Conservation (phyloP, 1,140 invertebrate genomes). For the Lethocerus indicus region DNA sequence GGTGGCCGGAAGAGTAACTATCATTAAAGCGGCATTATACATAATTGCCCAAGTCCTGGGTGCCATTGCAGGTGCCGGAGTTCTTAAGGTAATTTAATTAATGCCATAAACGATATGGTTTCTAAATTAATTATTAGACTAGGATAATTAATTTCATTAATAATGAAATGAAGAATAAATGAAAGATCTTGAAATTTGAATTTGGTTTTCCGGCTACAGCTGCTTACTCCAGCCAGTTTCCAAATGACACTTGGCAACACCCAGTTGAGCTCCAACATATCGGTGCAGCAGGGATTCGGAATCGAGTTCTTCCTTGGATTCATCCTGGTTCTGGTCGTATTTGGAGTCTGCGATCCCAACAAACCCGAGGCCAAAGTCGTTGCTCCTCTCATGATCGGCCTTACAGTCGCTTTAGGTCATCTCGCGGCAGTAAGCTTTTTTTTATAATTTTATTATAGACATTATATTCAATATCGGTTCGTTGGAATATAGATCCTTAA, state of each 20-base stretch:
- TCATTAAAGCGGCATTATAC: slow-evolving; percentile 61
- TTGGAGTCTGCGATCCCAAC: slow-evolving; percentile 62
- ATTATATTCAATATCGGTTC: no score
- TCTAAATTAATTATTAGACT: not conserved
- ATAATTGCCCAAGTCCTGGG: slow-evolving; percentile 69
- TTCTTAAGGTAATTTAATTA: slow-evolving; percentile 37
- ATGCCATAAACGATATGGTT: no score
- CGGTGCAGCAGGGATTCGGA: slow-evolving; percentile 59
- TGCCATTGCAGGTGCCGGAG: slow-evolving; percentile 62
- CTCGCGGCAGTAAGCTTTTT: slow-evolving; percentile 64
- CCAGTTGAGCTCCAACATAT: slow-evolving; percentile 33
- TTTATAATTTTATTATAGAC: no score
- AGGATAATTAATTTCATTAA: no score
- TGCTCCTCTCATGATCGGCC: slow-evolving; percentile 75
- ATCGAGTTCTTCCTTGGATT: slow-evolving; percentile 84
- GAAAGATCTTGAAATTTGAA: not conserved
- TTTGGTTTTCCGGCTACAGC: slow-evolving; percentile 4
- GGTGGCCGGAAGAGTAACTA: slow-evolving; percentile 56
- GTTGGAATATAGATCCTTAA: no score
- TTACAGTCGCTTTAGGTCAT: slow-evolving; percentile 74
- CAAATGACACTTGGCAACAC: slow-evolving; percentile 38
- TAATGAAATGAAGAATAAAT: not conserved
- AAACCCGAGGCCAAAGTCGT: slow-evolving; percentile 58
- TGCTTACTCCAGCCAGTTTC: slow-evolving; percentile 12
- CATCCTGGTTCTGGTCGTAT: slow-evolving; percentile 72